These are phyloP conservation scores for Cephus spinipes DNA, from an alignment of 2,888 invertebrate species.

Conservation along the genomic window DNA sequence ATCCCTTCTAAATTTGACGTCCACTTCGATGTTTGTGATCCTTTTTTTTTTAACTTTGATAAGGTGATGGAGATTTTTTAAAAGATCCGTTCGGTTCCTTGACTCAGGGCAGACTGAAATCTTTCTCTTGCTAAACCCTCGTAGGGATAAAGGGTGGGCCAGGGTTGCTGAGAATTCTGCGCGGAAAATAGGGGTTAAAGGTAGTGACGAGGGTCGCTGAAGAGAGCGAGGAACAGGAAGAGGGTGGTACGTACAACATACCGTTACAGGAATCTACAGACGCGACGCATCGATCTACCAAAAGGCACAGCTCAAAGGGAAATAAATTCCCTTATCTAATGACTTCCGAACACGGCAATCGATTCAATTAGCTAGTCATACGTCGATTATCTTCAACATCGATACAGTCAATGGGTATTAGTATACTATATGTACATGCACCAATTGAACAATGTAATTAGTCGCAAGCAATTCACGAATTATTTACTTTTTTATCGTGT, in stretches of 20 bases:
- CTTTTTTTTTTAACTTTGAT: not conserved
- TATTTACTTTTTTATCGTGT: too few relatives aligned
- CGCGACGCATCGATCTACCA: constrained; percentile 59
- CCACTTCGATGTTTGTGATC: not conserved
- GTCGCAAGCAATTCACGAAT: not conserved
- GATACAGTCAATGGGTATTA: not conserved
- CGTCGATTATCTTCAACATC: not conserved
- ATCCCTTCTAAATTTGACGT: not conserved
- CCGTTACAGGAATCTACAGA: constrained; percentile 49
- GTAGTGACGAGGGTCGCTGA: constrained; percentile 19
- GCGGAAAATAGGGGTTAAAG: not conserved
- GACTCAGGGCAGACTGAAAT: constrained; percentile 16
- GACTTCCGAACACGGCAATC: constrained; percentile 45
- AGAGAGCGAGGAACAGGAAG: constrained; percentile 40
- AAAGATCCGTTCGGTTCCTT: constrained; percentile 4
- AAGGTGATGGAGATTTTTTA: not conserved
- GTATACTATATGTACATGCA: not conserved
- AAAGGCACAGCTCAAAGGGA: constrained; percentile 28
- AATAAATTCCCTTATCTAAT: constrained; percentile 47
- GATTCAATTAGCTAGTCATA: constrained; percentile 21
- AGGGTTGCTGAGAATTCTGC: not conserved
- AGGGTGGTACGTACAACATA: constrained; percentile 55
- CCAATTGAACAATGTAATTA: not conserved
- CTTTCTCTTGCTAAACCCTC: constrained; percentile 15
- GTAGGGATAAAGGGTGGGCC: constrained; percentile 20